Evolutionary conservation across 2,888 invertebrate species (phyloP), one percentile per base, ranked within the genome.

Genomic region (Idaea biselata): DNA sequence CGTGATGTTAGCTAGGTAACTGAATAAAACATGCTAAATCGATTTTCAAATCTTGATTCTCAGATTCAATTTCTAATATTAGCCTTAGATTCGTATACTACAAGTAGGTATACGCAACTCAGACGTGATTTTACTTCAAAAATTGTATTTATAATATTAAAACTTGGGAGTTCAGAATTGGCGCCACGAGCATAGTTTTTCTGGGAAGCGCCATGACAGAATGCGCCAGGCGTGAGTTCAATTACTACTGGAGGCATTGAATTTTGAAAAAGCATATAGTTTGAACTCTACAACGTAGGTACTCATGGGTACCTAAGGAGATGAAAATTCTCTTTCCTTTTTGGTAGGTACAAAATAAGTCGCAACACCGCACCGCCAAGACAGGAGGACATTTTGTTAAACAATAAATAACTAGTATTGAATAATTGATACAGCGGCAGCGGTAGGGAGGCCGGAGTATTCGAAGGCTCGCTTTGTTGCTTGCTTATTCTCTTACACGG

Each of bases 401-500:
- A 68, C 72, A 76, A 73, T 75, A 73, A 77, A 78, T 73, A 71
- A 67, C 68, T 55, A 55, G 11, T 72, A 65, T 68, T 76, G 78
- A 80, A 81, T 80, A 81, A 82, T 82, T 80, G 77, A 82, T 78
- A 77, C 71, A 73, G 77, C 72, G 76, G 74, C 77, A 72, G 72
- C 73, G 74, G 11, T 14, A 44, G 8, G 14, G 3, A 11, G 14
- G 11, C 73, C 74, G 66, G 68, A 70, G 68, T 73, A 74, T 74
- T 76, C 75, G 71, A 75, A 73, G 71, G 73, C 71, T 69, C 75
- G 73, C 82, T 79, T 81, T 79, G 82, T 83, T 82, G 82, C 82
- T 83, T 82, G 82, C 82, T 83, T 84, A 83, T 83, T n/a, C 81
- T 79, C 73, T 81, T 82, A 77, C 77, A 77, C 77, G 78, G 80